Conservation (phyloP, 2,888 invertebrate species). For the Glaucopsyche alexis region DNA sequence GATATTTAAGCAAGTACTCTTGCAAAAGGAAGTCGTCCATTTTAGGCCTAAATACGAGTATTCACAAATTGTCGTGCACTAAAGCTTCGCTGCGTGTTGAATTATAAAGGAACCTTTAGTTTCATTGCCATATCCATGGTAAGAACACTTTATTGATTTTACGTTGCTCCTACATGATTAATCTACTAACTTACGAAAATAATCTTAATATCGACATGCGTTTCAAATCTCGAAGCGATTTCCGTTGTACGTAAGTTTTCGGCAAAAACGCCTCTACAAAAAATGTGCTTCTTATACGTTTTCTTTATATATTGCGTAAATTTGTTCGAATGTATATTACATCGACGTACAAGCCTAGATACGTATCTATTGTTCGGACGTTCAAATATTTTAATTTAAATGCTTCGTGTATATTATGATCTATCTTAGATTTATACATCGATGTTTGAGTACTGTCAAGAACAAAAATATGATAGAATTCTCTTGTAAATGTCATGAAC, state of each 20-base stretch:
- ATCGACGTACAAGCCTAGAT: background rate
- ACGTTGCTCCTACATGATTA: background rate
- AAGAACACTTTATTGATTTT: constrained; percentile 17
- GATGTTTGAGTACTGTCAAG: background rate
- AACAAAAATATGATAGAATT: background rate
- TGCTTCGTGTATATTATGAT: background rate
- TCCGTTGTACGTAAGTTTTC: background rate
- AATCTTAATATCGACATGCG: background rate
- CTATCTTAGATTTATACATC: constrained; percentile 1
- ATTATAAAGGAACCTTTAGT: constrained; percentile 17
- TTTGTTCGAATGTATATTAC: background rate
- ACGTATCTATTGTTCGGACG: background rate
- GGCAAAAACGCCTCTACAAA: constrained; percentile 19
- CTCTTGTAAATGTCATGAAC: constrained; percentile 3
- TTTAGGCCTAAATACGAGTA: constrained; percentile 4
- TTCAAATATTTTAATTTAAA: background rate
- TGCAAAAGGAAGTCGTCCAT: background rate
- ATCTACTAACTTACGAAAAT: background rate
- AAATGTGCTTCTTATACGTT: constrained; percentile 8
- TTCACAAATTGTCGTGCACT: background rate
- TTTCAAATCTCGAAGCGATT: constrained; percentile 13
- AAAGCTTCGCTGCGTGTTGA: constrained; percentile 12
- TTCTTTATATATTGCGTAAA: background rate
- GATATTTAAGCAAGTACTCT: background rate
- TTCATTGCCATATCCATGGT: constrained; percentile 14